Percentiles rank a stretch among this genome's conserved stretches.
Evolutionary conservation across 2,888 invertebrate species (phyloP).

Genomic region (Tiliacea aurago): DNA sequence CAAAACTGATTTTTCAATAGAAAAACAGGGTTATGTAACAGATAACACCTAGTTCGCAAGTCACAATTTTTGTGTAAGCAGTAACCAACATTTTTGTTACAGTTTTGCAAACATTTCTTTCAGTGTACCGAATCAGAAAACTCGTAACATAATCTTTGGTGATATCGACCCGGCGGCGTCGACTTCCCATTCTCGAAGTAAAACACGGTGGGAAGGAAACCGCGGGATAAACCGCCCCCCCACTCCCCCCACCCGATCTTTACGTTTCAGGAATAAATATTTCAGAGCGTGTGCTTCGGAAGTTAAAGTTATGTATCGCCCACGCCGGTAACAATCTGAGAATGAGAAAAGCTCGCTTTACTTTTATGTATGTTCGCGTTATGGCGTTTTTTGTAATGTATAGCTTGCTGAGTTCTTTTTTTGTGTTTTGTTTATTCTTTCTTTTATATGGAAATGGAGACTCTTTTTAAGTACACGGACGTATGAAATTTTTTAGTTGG

Average conservation of each 20-base stretch:
- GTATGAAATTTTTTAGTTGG: background rate
- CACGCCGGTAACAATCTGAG: conserved; percentile 88
- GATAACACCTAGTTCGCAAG: too few species aligned
- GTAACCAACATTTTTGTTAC: too few species aligned
- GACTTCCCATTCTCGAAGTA: conserved; percentile 91
- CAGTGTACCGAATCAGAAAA: conserved; percentile 43
- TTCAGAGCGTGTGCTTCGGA: conserved; percentile 91
- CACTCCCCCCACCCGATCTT: conserved; percentile 86
- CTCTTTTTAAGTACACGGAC: conserved; percentile 11
- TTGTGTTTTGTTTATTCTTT: conserved; percentile 42
- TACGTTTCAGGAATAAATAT: conserved; percentile 91
- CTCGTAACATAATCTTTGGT: conserved; percentile 84
- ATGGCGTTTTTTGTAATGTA: conserved; percentile 69
- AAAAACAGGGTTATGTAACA: too few species aligned
- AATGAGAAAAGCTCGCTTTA: conserved; percentile 84
- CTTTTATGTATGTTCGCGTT: conserved; percentile 83
- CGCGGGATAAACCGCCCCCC: conserved; percentile 89
- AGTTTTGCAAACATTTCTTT: too few species aligned
- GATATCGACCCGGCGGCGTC: conserved; percentile 90
- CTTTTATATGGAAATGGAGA: conserved; percentile 27
- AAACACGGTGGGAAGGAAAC: conserved; percentile 91
- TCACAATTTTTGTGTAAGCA: too few species aligned
- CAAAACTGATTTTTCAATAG: too few species aligned
- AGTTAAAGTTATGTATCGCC: conserved; percentile 90
- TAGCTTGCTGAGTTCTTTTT: conserved; percentile 33